Conservation (phyloP, 2,888 invertebrate genomes). For the Hedya salicella region DNA sequence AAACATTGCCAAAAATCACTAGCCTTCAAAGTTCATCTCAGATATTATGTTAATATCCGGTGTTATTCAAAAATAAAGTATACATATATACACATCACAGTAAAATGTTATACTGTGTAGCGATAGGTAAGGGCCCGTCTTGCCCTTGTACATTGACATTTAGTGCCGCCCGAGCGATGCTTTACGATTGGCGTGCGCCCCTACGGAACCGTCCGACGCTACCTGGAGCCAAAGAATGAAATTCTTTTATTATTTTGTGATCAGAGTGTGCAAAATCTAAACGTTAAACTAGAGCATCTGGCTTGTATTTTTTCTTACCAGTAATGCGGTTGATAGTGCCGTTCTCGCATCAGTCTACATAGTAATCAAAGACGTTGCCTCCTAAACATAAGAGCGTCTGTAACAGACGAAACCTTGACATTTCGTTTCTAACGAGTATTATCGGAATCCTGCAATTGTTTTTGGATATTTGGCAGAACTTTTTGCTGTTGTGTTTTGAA, state of each 20-base stretch:
- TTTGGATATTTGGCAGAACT: too few species aligned
- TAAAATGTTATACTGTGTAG: conserved; percentile 38
- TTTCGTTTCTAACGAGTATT: too few species aligned
- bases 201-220: conserved; percentile 40
- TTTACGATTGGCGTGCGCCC: conserved; percentile 61
- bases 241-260: conserved; percentile 8
- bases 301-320: too few species aligned
- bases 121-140: conserved; percentile 49
- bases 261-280: conserved; percentile 7
- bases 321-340: too few species aligned
- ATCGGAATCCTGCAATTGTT: too few species aligned
- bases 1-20: background rate
- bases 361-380: too few species aligned
- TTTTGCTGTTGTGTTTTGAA: too few species aligned
- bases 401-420: too few species aligned
- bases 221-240: conserved; percentile 39
- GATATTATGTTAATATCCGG: conserved; percentile 28
- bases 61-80: conserved; percentile 32
- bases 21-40: conserved; percentile 21
- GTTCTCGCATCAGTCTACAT: too few species aligned
- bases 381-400: too few species aligned
- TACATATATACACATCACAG: conserved; percentile 20
- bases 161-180: conserved; percentile 66
- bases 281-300: background rate
- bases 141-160: conserved; percentile 72